Conservation (phyloP, 2,797 vertebrate genomes). For the Hydrocynus forskahlii region DNA sequence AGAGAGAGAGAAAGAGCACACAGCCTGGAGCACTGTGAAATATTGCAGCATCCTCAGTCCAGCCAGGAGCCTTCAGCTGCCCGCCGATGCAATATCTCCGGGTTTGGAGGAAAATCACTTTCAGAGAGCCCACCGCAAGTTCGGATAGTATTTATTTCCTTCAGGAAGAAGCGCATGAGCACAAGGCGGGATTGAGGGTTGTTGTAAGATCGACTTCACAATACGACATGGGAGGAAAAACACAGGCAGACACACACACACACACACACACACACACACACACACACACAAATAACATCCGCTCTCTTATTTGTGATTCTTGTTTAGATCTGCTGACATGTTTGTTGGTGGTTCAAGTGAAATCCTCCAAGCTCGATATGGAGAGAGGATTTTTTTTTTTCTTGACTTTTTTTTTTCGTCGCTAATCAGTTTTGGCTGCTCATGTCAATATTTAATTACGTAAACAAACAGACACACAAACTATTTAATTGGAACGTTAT, state of each 20-base stretch:
- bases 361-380: conserved; percentile 64
- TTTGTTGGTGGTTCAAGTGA: conserved; percentile 62
- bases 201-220: not conserved
- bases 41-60: conserved; percentile 58
- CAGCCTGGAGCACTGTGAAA: conserved; percentile 56
- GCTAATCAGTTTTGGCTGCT: conserved; percentile 71
- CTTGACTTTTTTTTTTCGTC: conserved; percentile 28
- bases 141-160: conserved; percentile 46
- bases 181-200: not conserved
- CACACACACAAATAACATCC: conserved; percentile 16
- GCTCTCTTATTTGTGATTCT: conserved; percentile 23
- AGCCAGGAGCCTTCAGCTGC: conserved; percentile 33
- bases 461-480: conserved; percentile 74
- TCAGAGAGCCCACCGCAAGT: conserved; percentile 21
- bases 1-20: conserved; percentile 15
- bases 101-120: conserved; percentile 50
- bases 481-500: conserved; percentile 72
- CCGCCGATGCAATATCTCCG: conserved; percentile 48
- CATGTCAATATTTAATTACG: conserved; percentile 77
- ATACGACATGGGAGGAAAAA: conserved; percentile 1
- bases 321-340: conserved; percentile 51
- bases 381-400: conserved; percentile 37
- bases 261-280: conserved; percentile 30
- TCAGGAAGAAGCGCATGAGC: conserved; percentile 12
- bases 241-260: conserved; percentile 12